phyloP scores from a whole-genome alignment of 1,140 invertebrate species.

The Drosophila santomea region DNA sequence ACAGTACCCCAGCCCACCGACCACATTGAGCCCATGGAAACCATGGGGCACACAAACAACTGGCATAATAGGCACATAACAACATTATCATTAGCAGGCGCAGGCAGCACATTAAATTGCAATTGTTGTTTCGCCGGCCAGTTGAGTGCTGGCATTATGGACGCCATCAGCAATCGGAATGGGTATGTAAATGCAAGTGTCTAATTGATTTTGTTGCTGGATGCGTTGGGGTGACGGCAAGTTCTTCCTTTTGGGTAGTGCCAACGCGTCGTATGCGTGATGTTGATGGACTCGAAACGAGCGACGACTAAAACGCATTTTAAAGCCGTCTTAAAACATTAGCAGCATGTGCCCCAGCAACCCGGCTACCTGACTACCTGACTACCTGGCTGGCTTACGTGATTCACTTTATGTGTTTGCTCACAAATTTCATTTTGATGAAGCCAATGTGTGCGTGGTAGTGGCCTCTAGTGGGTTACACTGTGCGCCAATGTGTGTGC shows the following conservation, averaged over 20 bases:
- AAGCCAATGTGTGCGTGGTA: slow-evolving; percentile 54
- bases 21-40: background rate
- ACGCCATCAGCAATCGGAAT: slow-evolving; percentile 34
- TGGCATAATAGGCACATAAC: slow-evolving; percentile 73
- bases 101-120: slow-evolving; percentile 70
- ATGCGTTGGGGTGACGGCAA: slow-evolving; percentile 29
- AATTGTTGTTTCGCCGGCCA: slow-evolving; percentile 39
- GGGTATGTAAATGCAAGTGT: slow-evolving; percentile 57
- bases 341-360: slow-evolving; percentile 47
- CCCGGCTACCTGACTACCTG: slow-evolving; percentile 43
- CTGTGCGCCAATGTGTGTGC: slow-evolving; percentile 20
- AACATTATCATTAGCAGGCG: slow-evolving; percentile 75
- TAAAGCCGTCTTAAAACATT: slow-evolving; percentile 72
- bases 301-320: slow-evolving; percentile 58
- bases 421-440: slow-evolving; percentile 80
- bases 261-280: slow-evolving; percentile 37
- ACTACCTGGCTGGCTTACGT: slow-evolving; percentile 45
- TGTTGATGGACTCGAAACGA: slow-evolving; percentile 13
- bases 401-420: slow-evolving; percentile 59
- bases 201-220: slow-evolving; percentile 74
- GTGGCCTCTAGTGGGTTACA: slow-evolving; percentile 1
- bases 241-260: slow-evolving; percentile 21
- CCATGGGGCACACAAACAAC: slow-evolving; percentile 45
- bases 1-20: background rate
- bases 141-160: slow-evolving; percentile 6